Base-by-base conservation (phyloP, 2,888 invertebrate genomes). In the Tryphoninae sp. region DNA sequence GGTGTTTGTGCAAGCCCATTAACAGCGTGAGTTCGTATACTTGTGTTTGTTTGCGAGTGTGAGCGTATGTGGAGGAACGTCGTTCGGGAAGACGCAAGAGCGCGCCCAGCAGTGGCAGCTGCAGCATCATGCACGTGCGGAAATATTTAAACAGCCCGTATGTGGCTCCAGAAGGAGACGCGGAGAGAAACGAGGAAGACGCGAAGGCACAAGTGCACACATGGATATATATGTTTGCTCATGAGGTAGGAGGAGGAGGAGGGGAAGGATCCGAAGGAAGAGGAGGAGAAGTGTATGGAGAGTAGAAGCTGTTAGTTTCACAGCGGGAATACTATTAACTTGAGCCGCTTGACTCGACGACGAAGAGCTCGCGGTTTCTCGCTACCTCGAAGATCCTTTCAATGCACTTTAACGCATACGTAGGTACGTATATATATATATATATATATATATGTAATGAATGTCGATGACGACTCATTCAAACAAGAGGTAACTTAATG, bases 301-400 rank as follows among this genome's bases (percentile, higher is more conserved):
- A 74, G 55, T 65, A 65, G 51, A 51, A 53, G 65, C 64, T 58
- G 72, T 59, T 78, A 49, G 65, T 65, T 78, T 67, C 67, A 42
- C 73, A 73, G 72, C 55, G 45, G 64, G 78, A 78, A 78, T 67
- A 61, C 61, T 73, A 73, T 72, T 72, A 65, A 72, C 73, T 73
- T 67, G 26, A 73, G 51, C n/a, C 33, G 78, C 72, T 72, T 72
- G 58, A 65, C 59, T 72, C 40, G 65, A 45, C 65, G 71, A 42
- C 19, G 59, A 55, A 53, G 42, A 64, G 64, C n/a, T 64, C 58
- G 55, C 49, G 65, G 72, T 59, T 78, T 65, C 9, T 64, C 49
- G 33, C 64, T 51, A 40, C 49, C 59, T 42, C n/a, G 19, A 13
- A 40, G 13, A 26, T 40, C 33, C 16, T 64, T 71, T 51, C 26